Percentiles rank a stretch among this genome's conserved stretches.
phyloP scores from a whole-genome alignment of 2,113 vertebrate genomes.

The Atherinomorus stipes region DNA sequence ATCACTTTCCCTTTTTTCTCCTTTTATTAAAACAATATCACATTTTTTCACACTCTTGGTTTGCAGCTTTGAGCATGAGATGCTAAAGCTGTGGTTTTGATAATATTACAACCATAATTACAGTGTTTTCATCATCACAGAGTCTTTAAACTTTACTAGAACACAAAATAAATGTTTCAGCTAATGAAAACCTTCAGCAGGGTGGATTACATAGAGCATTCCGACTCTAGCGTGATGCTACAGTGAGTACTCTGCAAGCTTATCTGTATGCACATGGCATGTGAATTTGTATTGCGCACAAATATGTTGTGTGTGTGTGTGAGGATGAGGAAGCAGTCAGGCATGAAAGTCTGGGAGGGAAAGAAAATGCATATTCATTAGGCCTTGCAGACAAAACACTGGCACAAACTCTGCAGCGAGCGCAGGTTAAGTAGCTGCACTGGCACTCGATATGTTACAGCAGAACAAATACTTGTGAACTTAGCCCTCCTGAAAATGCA shows the following conservation, averaged over 20 bases:
- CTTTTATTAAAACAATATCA: not conserved
- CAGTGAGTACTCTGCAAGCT: slow-evolving; percentile 11
- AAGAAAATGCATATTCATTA: slow-evolving; percentile 65
- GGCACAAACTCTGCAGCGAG: slow-evolving; percentile 30
- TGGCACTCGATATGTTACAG: slow-evolving; percentile 27
- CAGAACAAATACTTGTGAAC: slow-evolving; percentile 32
- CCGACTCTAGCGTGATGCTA: not conserved
- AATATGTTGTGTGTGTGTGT: slow-evolving; percentile 14
- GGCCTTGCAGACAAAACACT: slow-evolving; percentile 63
- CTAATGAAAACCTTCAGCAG: not conserved
- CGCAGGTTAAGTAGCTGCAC: slow-evolving; percentile 27
- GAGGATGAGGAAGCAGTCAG: slow-evolving; percentile 26
- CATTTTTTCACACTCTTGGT: not conserved
- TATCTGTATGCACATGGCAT: slow-evolving; percentile 10
- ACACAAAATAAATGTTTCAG: not conserved
- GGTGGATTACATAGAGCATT: not conserved
- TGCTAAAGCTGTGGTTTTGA: not conserved
- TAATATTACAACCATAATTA: not conserved
- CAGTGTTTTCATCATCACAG: slow-evolving; percentile 5
- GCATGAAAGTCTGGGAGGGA: slow-evolving; percentile 12
- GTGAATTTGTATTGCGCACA: slow-evolving; percentile 4
- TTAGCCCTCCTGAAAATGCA: slow-evolving; percentile 4
- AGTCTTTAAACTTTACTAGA: not conserved
- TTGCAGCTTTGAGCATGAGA: too few relatives aligned
- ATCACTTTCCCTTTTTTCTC: not conserved